Percentiles rank a stretch among this genome's conserved stretches.
Conservation (phyloP, 2,797 vertebrate species). For the Micrastur ruficollis region DNA sequence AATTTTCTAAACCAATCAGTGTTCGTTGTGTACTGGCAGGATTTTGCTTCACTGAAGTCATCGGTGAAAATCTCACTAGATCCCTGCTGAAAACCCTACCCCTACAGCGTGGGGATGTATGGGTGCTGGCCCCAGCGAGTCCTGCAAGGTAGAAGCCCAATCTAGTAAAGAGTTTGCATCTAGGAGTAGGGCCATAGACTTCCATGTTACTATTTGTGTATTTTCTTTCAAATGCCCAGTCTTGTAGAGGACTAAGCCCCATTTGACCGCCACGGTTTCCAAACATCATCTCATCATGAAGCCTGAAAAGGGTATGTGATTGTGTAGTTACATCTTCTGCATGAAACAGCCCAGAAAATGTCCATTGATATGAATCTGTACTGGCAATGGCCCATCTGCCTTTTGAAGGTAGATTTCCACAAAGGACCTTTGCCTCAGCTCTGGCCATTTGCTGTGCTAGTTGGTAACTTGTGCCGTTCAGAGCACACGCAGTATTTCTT, state of each 20-base stretch:
- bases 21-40: not conserved
- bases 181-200: not conserved
- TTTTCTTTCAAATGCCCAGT: not conserved
- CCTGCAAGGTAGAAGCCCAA: not conserved
- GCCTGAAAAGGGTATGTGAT: not conserved
- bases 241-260: not conserved
- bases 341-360: not conserved
- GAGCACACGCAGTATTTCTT: not conserved
- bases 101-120: not conserved
- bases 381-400: not conserved
- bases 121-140: not conserved
- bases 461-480: not conserved
- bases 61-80: not conserved
- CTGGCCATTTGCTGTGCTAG: not conserved
- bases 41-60: not conserved
- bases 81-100: not conserved
- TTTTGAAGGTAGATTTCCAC: not conserved
- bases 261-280: not conserved
- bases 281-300: not conserved
- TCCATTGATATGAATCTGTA: rapidly evolving
- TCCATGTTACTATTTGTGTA: not conserved
- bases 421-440: not conserved
- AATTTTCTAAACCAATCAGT: not conserved
- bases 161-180: not conserved
- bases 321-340: not conserved